Percentiles rank a stretch among this genome's conserved stretches.
Evolutionary conservation across 2,113 vertebrate genomes (phyloP).

Genomic region (Dromiciops gliroides): DNA sequence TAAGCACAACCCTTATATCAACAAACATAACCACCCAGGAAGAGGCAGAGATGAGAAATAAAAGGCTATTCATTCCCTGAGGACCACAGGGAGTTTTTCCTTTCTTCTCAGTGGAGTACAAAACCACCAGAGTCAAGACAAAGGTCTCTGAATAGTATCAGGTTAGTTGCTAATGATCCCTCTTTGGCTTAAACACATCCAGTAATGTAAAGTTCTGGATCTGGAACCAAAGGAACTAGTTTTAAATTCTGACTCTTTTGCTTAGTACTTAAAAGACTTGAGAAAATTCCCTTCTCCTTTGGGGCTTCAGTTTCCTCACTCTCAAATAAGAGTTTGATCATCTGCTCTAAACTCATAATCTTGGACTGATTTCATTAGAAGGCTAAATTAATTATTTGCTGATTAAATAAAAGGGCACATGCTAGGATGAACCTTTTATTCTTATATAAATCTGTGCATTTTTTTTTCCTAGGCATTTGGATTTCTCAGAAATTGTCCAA

Average conservation of each 20-base stretch:
- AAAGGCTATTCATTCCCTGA: neutral
- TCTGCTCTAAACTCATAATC: neutral
- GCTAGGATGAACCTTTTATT: constrained; percentile 42
- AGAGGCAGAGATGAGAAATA: neutral
- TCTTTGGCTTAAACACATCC: neutral
- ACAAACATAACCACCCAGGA: neutral
- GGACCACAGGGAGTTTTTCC: neutral
- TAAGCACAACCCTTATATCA: neutral
- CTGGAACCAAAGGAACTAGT: neutral
- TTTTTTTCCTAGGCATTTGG: constrained; percentile 52
- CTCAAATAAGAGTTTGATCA: neutral
- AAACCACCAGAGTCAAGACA: neutral
- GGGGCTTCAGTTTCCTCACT: neutral
- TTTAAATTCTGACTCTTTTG: neutral
- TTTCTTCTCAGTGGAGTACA: neutral
- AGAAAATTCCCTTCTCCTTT: neutral
- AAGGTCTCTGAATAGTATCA: neutral
- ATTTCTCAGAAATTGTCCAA: constrained; percentile 67
- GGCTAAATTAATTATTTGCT: neutral
- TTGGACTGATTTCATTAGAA: neutral
- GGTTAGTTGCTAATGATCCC: neutral
- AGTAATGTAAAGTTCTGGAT: neutral
- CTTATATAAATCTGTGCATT: constrained; percentile 52
- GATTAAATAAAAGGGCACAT: neutral
- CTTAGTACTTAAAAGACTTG: neutral